Percentiles rank a stretch among this genome's conserved stretches.
phyloP scores from a whole-genome alignment of 2,797 vertebrate species.

The Danio jaintianensis region DNA sequence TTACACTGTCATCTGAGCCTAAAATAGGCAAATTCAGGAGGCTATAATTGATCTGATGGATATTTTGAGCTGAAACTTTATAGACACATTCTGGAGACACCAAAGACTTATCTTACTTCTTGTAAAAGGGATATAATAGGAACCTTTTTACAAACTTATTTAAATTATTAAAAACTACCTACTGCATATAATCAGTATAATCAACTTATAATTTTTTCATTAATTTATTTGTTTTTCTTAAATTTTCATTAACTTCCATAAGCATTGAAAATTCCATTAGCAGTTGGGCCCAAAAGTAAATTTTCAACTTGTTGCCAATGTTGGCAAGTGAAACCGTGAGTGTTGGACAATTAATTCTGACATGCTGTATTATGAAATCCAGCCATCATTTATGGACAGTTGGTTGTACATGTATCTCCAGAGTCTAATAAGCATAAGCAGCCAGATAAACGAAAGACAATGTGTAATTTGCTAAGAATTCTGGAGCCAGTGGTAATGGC shows the following conservation, averaged over 20 bases:
- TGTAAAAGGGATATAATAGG: no score
- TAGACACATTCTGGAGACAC: no score
- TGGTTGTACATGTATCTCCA: slow-evolving; percentile 9
- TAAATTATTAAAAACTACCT: no score
- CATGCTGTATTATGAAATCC: background rate
- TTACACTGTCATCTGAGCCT: no score
- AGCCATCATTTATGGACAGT: slow-evolving; percentile 27
- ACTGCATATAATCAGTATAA: background rate
- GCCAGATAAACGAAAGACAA: slow-evolving; percentile 3
- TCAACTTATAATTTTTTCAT: background rate
- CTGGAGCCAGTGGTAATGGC: slow-evolving; percentile 11
- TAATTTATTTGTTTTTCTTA: background rate
- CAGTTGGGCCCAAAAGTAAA: background rate
- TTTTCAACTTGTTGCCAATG: background rate
- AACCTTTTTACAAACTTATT: no score
- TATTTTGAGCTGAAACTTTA: no score
- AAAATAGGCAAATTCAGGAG: no score
- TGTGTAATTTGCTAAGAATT: slow-evolving; percentile 39
- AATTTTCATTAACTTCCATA: background rate
- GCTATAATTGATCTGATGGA: no score
- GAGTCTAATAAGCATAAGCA: slow-evolving; percentile 41
- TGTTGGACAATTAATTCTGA: background rate
- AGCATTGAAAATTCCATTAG: background rate
- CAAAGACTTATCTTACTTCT: no score
- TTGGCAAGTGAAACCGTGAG: background rate